Conservation (phyloP, 2,888 invertebrate genomes). For the Anoncus sp. region DNA sequence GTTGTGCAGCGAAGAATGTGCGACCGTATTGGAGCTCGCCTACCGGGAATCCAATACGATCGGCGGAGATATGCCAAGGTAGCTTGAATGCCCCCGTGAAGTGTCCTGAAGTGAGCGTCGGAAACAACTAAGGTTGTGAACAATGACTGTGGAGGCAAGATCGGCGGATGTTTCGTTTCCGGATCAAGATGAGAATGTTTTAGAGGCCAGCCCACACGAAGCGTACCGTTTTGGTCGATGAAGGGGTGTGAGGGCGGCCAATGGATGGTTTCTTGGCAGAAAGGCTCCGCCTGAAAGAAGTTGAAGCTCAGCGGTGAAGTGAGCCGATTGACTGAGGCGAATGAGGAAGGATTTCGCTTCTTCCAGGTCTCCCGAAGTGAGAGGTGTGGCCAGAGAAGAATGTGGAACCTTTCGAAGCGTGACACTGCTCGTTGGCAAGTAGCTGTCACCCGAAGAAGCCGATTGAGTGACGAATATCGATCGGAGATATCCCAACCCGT, state of each 20-base stretch:
- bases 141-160: slow-evolving; percentile 39
- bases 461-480: no score
- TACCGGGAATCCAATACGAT: slow-evolving; percentile 56
- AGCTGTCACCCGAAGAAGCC: no score
- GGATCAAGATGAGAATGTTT: slow-evolving; percentile 24
- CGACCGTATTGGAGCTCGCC: slow-evolving; percentile 43
- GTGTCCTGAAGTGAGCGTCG: slow-evolving; percentile 40
- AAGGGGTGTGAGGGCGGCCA: slow-evolving; percentile 37
- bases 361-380: no score
- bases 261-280: slow-evolving; percentile 4
- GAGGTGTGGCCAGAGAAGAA: no score
- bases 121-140: slow-evolving; percentile 40
- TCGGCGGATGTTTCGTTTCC: slow-evolving; percentile 45
- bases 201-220: slow-evolving; percentile 56
- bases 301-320: slow-evolving; percentile 9
- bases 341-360: no score
- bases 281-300: neutral
- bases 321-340: no score
- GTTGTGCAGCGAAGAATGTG: slow-evolving; percentile 46
- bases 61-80: slow-evolving; percentile 21
- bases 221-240: slow-evolving; percentile 34
- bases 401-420: no score
- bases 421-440: no score
- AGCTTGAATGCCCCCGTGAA: slow-evolving; percentile 56
- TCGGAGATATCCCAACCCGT: no score